Evolutionary conservation across 2,113 vertebrate species (phyloP).

Genomic region (Tetraodon nigroviridis): DNA sequence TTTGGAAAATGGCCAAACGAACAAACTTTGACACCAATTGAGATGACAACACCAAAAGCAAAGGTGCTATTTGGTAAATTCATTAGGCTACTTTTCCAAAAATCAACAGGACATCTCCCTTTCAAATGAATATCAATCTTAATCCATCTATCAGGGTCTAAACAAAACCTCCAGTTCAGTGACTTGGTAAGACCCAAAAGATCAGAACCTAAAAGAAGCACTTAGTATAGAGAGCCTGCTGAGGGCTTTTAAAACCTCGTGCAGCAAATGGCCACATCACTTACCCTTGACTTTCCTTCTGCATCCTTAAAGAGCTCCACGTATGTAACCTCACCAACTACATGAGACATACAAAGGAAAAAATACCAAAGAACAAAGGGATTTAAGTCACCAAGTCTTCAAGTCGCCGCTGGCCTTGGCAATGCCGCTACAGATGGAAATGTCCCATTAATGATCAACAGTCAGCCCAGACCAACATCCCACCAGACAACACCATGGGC

Average conservation of each 20-base stretch:
- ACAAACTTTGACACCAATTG: slow-evolving; percentile 74
- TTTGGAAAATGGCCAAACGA: slow-evolving; percentile 71
- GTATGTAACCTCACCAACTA: slow-evolving; percentile 99
- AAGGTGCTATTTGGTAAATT: slow-evolving; percentile 62
- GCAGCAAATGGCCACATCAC: slow-evolving; percentile 95
- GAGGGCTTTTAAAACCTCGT: slow-evolving; percentile 96
- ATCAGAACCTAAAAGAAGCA: slow-evolving; percentile 85
- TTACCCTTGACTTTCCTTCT: slow-evolving; percentile 99
- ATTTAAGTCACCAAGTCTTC: slow-evolving; percentile 97
- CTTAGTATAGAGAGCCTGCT: slow-evolving; percentile 91
- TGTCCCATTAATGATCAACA: slow-evolving; percentile 95
- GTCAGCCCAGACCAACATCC: slow-evolving; percentile 90
- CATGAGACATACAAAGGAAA: slow-evolving; percentile 99
- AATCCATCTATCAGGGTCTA: slow-evolving; percentile 80
- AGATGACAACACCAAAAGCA: slow-evolving; percentile 74
- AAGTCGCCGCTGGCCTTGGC: slow-evolving; percentile 85
- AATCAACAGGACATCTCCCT: slow-evolving; percentile 76
- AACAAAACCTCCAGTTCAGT: slow-evolving; percentile 73
- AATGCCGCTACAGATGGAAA: slow-evolving; percentile 92
- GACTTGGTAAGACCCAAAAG: slow-evolving; percentile 82
- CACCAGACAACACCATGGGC: slow-evolving; percentile 90
- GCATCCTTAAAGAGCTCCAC: slow-evolving; percentile 99
- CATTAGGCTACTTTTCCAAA: slow-evolving; percentile 68
- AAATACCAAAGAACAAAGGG: slow-evolving; percentile 99
- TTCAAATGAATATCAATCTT: slow-evolving; percentile 78